Evolutionary conservation across 2,888 invertebrate species (phyloP).

Genomic region (Caenorhabditis drosophilae): DNA sequence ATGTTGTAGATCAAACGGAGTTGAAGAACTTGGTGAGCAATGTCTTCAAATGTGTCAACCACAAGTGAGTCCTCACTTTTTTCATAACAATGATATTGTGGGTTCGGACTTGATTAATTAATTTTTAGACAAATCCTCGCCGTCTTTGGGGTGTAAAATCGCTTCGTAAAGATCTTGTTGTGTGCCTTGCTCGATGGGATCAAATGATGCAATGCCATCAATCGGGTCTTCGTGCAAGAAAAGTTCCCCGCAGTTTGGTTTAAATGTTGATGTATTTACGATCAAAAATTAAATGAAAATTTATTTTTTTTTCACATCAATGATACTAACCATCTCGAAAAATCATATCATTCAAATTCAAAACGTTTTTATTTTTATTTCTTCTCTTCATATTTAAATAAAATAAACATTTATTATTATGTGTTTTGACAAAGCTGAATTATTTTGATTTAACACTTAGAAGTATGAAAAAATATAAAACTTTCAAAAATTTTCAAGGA

Average conservation of each 20-base stretch:
- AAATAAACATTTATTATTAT: too few species aligned
- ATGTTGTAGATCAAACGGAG: slow-evolving; percentile 63
- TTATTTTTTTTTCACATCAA: too few species aligned
- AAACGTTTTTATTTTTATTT: too few species aligned
- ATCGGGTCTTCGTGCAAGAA: slow-evolving; percentile 65
- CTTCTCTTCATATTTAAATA: too few species aligned
- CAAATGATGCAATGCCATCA: slow-evolving; percentile 68
- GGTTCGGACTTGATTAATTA: too few species aligned
- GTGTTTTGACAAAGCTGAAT: too few species aligned
- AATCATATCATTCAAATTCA: too few species aligned
- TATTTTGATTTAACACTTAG: too few species aligned
- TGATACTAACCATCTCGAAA: too few species aligned
- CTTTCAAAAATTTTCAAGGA: too few species aligned
- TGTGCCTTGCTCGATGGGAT: slow-evolving; percentile 68
- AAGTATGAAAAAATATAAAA: too few species aligned
- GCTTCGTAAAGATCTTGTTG: slow-evolving; percentile 65
- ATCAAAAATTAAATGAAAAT: slow-evolving; percentile 5
- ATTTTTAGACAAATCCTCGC: slow-evolving; percentile 62
- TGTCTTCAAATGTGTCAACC: slow-evolving; percentile 65
- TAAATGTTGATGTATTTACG: slow-evolving; percentile 1
- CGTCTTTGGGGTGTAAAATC: slow-evolving; percentile 66
- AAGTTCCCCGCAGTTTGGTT: slow-evolving; percentile 51
- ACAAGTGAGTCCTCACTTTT: slow-evolving; percentile 59
- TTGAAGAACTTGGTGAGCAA: slow-evolving; percentile 62
- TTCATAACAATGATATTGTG: too few species aligned